Evolutionary conservation across 2,888 invertebrate genomes (phyloP).

Genomic region (Plusia festucae): DNA sequence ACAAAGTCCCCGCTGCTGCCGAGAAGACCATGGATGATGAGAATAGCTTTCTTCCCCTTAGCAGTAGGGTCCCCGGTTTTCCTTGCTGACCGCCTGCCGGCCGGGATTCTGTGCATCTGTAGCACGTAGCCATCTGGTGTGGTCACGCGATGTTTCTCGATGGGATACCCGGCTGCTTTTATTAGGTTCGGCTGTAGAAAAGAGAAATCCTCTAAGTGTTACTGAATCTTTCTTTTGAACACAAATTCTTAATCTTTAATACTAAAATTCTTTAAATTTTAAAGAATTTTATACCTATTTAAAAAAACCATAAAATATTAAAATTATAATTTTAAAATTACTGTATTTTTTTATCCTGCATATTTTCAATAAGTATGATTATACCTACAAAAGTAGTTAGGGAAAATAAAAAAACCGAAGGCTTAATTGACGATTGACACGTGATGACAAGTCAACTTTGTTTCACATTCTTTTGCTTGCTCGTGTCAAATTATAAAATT

Average conservation of each 20-base stretch:
- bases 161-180: slow-evolving; percentile 83
- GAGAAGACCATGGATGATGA: slow-evolving; percentile 90
- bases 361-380: background rate
- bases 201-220: background rate
- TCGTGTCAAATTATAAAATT: background rate
- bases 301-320: too few species aligned
- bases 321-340: too few species aligned
- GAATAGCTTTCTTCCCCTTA: slow-evolving; percentile 80
- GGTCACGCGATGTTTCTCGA: slow-evolving; percentile 82
- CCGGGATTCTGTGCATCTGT: slow-evolving; percentile 90
- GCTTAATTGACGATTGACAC: background rate
- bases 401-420: too few species aligned
- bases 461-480: background rate
- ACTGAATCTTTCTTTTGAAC: background rate
- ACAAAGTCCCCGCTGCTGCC: slow-evolving; percentile 92
- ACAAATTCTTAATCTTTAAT: too few species aligned
- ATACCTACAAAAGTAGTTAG: too few species aligned
- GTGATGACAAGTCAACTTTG: background rate
- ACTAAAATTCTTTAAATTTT: too few species aligned
- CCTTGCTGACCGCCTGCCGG: slow-evolving; percentile 76
- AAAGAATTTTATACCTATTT: too few species aligned
- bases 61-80: slow-evolving; percentile 61
- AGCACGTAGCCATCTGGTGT: slow-evolving; percentile 91
- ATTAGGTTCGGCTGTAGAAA: slow-evolving; percentile 84
- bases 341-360: too few species aligned